phyloP scores from a whole-genome alignment of 2,888 invertebrate species.

The Drosophila meridionalis region DNA sequence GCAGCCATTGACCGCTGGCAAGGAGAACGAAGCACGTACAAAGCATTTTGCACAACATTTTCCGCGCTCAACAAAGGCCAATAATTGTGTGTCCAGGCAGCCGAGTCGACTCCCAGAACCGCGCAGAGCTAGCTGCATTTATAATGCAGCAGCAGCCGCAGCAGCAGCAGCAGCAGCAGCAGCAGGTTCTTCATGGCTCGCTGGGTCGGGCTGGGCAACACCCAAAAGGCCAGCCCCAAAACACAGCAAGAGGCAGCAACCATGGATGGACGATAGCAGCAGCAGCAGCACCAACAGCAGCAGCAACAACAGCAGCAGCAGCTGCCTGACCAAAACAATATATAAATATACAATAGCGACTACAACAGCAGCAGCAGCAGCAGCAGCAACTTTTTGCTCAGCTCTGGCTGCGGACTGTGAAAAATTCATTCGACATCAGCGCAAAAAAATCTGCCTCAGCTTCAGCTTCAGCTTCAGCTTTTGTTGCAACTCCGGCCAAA shows the following conservation, averaged over 20 bases:
- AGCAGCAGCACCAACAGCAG: conserved; percentile 13
- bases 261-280: conserved; percentile 55
- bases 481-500: conserved; percentile 56
- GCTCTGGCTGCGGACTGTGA: conserved; percentile 68
- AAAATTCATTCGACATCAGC: conserved; percentile 76
- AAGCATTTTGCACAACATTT: conserved; percentile 75
- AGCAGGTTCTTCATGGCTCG: conserved; percentile 78
- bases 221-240: conserved; percentile 70
- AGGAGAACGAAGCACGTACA: conserved; percentile 72
- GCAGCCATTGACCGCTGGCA: conserved; percentile 66
- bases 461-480: conserved; percentile 47
- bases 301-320: conserved; percentile 43
- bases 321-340: conserved; percentile 63
- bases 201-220: conserved; percentile 73
- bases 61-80: conserved; percentile 69
- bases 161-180: conserved; percentile 60
- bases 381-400: conserved; percentile 47
- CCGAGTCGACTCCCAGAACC: conserved; percentile 50
- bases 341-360: conserved; percentile 42
- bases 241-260: conserved; percentile 37
- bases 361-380: conserved; percentile 26
- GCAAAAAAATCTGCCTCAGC: conserved; percentile 68
- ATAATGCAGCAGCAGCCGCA: conserved; percentile 69
- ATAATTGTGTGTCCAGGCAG: conserved; percentile 57
- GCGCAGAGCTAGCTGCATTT: conserved; percentile 69